Evolutionary conservation across 2,888 invertebrate genomes (phyloP).

Genomic region (Tortricodes alternella): DNA sequence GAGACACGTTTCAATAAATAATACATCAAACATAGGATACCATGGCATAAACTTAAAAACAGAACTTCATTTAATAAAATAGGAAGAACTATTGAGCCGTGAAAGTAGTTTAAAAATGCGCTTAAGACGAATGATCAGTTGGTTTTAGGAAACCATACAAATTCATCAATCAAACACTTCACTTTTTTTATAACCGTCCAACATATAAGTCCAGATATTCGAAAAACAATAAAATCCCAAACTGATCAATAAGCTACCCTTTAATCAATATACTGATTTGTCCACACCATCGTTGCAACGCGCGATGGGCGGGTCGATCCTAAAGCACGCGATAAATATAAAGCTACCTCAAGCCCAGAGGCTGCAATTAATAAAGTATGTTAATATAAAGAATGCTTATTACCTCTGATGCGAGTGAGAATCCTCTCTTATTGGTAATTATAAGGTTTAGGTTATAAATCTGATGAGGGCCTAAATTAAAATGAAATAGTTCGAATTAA

Average conservation of each 20-base stretch:
- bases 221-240: constrained; percentile 32
- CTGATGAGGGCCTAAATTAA: constrained; percentile 7
- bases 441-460: constrained; percentile 30
- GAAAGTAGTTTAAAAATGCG: too few relatives aligned
- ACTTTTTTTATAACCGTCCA: too few relatives aligned
- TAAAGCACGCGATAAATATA: constrained; percentile 73
- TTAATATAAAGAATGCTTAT: constrained; percentile 54
- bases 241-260: constrained; percentile 46
- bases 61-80: too few relatives aligned
- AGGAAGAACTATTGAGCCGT: too few relatives aligned
- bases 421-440: constrained; percentile 27
- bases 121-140: too few relatives aligned
- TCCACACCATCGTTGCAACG: constrained; percentile 57
- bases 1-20: too few relatives aligned
- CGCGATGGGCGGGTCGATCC: constrained; percentile 64
- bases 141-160: too few relatives aligned
- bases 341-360: constrained; percentile 72
- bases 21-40: too few relatives aligned
- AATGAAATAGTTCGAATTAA: not conserved
- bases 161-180: too few relatives aligned
- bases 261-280: constrained; percentile 75
- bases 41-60: too few relatives aligned
- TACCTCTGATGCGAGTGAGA: constrained; percentile 23
- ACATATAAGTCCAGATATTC: too few relatives aligned
- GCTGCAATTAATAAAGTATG: constrained; percentile 76